These are phyloP conservation scores for Typhlichthys eigenmanni DNA, from an alignment of 2,797 vertebrate genomes.

Conservation along the genomic window DNA sequence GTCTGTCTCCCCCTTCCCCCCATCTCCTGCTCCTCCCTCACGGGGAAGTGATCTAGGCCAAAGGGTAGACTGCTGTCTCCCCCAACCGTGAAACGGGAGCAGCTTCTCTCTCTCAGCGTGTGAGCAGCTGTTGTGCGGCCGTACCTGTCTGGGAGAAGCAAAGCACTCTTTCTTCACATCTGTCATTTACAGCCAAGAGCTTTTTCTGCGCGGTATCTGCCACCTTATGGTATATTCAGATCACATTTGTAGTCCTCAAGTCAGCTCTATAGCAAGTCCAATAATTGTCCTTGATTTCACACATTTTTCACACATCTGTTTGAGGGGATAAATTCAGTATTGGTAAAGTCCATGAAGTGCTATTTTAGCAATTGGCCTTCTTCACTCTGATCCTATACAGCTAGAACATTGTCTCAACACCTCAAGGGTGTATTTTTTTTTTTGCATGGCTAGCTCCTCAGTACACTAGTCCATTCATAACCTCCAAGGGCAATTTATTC, in stretches of 20 bases:
- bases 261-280: too few species aligned
- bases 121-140: slow-evolving; percentile 51
- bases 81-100: slow-evolving; percentile 58
- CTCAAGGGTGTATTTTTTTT: slow-evolving; percentile 30
- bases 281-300: too few species aligned
- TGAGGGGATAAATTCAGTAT: too few species aligned
- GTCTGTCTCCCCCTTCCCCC: background rate
- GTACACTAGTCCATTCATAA: slow-evolving; percentile 76
- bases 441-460: slow-evolving; percentile 5
- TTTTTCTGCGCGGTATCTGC: too few species aligned
- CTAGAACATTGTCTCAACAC: slow-evolving; percentile 62
- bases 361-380: too few species aligned
- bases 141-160: too few species aligned
- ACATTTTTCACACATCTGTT: too few species aligned
- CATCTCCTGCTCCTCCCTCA: background rate
- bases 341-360: too few species aligned
- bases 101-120: slow-evolving; percentile 34
- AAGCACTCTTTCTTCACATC: too few species aligned
- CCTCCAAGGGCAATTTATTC: slow-evolving; percentile 63
- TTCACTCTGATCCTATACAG: slow-evolving; percentile 20
- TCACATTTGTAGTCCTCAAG: too few species aligned
- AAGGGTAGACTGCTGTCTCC: slow-evolving; percentile 74
- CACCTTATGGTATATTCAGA: too few species aligned
- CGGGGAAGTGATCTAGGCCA: slow-evolving; percentile 73
- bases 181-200: too few species aligned